A percentile compares a stretch with the other conserved stretches of the same genome.
Evolutionary conservation across 2,113 vertebrate species (phyloP).

Genomic region (Corythaixoides concolor): DNA sequence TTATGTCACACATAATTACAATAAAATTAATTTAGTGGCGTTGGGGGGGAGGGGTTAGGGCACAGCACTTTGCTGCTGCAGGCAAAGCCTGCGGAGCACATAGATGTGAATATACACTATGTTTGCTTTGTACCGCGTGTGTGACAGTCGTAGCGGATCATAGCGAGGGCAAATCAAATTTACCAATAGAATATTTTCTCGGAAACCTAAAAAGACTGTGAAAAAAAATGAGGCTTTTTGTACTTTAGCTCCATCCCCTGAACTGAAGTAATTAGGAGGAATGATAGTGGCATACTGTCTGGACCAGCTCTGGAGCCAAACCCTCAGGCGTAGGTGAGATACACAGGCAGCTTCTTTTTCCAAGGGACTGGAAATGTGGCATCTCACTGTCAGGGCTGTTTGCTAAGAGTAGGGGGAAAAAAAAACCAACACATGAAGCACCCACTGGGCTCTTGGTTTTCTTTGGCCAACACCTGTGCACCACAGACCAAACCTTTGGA

Average conservation of each 20-base stretch:
- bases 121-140: constrained; percentile 61
- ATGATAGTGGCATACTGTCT: background rate
- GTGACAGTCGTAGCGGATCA: constrained; percentile 37
- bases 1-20: constrained; percentile 74
- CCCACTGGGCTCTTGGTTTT: background rate
- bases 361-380: background rate
- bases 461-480: constrained; percentile 8
- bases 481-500: constrained; percentile 25
- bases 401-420: background rate
- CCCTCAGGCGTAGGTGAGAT: background rate
- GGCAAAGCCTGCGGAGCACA: constrained; percentile 60
- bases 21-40: constrained; percentile 55
- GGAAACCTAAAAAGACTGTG: constrained; percentile 48
- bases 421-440: background rate
- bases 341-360: background rate
- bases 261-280: background rate
- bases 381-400: background rate
- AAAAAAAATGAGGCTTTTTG: background rate
- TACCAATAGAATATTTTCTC: constrained; percentile 38
- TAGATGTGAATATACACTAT: constrained; percentile 46
- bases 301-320: background rate
- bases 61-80: constrained; percentile 67
- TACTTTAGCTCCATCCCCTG: background rate
- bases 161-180: constrained; percentile 43
- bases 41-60: constrained; percentile 37